Base-by-base conservation (phyloP, 2,888 invertebrate genomes). In the Caenorhabditis virilis region DNA sequence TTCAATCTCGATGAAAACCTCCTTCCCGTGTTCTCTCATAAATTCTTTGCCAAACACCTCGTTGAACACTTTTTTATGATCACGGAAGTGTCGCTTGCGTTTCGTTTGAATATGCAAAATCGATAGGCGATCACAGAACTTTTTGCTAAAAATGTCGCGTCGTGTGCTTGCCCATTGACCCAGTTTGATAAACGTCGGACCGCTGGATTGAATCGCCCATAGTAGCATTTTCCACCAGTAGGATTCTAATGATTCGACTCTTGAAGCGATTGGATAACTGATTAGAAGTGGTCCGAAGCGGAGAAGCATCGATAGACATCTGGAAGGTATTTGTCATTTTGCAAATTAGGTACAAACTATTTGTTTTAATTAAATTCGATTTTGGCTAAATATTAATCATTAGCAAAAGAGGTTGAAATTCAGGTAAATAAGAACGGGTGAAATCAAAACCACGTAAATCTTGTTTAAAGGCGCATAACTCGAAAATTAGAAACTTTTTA, bases 81-180 rank as follows among this genome's bases (percentile, higher is more conserved):
- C 74, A 0, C 72, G 66, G 64, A 74, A 77, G 22, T 58, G 60
- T 25, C 73, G 53, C 43, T 66, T 61, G 23, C 60, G 68, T 39
- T 73, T 67, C 18, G 76, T 74, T 48, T 75, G 74, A 50, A 74
- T 77, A 62, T 77, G 76, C 33, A 77, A 50, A 16, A 77, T 64
- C 7, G 74, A 72, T 20, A 77, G 57, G 36, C 72, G 70, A 23
- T 82, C 77, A 74, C 87, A 87, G 63, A 87, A 77, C 27, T 85
- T 83, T 45, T 82, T 79, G 2, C 85, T 82, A 66, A 87, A 86
- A 30, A 87, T 62, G 72, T 87, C 87, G 41, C 85, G 76, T 15
- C 87, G 71, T 5, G 86, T 87, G 23, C 85, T 84, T 25, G 85
- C 84, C 87, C 87, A 87, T 70, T 87, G 87, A 1, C 86, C 86